Evolutionary conservation across 2,113 vertebrate species (phyloP), one percentile per base, ranked within the genome.

Genomic region (Phaetusa simplex): DNA sequence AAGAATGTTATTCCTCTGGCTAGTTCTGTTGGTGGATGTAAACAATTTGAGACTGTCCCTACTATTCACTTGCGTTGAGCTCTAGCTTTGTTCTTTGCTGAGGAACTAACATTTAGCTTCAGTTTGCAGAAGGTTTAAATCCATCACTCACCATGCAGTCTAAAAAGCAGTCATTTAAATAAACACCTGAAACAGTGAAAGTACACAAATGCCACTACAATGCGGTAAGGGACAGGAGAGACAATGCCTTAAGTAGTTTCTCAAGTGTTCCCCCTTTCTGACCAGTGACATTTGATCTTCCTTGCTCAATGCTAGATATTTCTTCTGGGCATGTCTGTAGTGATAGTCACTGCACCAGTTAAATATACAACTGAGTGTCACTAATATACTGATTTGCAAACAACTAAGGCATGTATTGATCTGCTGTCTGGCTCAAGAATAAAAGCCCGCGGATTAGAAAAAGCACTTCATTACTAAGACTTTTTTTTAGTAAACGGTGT

Each of bases 321-420:
- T 88, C 61, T 49, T 17, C 4, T 10, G 11, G 30, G 30, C 21
- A 30, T 62, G 74, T 81, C 42, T 56, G 23, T 20, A 59, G 32
- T 5, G n/a, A 50, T 1, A 65, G 40, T 13, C 64, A 50, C 34
- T 4, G 30, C 27, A 69, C 12, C 11, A n/a, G n/a, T 12, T 38
- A 89, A 81, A 70, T 53, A 62, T 8, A 66, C 34, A 71, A 11
- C 4, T 56, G 24, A 80, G 14, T 29, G 11, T 42, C 67, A 77
- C 65, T 88, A 91, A 79, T 55, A 77, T 3, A 80, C 67, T 45
- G 34, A 72, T 86, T 42, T 83, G 32, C 52, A 90, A 91, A 85
- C 55, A 72, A 24, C n/a, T 67, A 74, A 67, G 45, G 32, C 32
- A 26, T 4, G 2, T 64, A 91, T 91, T 4, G 10, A 95, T 91